Conservation (phyloP, 2,797 vertebrate genomes). For the Bothrops alternatus region DNA sequence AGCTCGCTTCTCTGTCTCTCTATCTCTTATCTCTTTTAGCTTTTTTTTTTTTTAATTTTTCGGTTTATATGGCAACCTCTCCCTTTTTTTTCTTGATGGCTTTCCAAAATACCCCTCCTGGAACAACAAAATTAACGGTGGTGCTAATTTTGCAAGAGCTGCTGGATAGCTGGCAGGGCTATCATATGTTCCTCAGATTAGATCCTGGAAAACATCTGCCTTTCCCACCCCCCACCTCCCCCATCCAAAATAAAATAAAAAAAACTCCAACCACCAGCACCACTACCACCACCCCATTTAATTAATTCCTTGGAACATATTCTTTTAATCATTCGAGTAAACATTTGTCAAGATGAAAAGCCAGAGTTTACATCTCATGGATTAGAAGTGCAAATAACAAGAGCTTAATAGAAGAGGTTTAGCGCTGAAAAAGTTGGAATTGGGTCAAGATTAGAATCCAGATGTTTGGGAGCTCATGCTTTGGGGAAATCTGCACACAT, state of each 20-base stretch:
- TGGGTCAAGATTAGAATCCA: neutral
- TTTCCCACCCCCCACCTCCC: no score
- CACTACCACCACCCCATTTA: neutral
- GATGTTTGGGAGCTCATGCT: neutral
- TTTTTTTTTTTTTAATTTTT: neutral
- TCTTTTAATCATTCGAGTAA: slow-evolving; percentile 61
- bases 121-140: slow-evolving; percentile 24
- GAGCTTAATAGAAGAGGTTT: no score
- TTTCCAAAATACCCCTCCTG: slow-evolving; percentile 28
- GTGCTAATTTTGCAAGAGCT: slow-evolving; percentile 15
- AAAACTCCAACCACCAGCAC: neutral
- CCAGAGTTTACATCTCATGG: slow-evolving; percentile 50
- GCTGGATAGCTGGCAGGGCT: neutral
- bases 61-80: slow-evolving; percentile 30
- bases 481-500: neutral
- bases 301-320: slow-evolving; percentile 39
- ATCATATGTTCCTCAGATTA: neutral
- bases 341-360: slow-evolving; percentile 52
- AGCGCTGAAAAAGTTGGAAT: neutral
- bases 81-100: neutral
- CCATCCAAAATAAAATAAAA: neutral
- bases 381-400: slow-evolving; percentile 53
- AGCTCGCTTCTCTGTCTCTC: slow-evolving; percentile 8
- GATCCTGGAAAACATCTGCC: neutral
- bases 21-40: slow-evolving; percentile 19